A percentile compares a stretch with the other conserved stretches of the same genome.
These are phyloP conservation scores for Baronia brevicornis DNA, from an alignment of 2,888 invertebrate species.

Conservation along the genomic window DNA sequence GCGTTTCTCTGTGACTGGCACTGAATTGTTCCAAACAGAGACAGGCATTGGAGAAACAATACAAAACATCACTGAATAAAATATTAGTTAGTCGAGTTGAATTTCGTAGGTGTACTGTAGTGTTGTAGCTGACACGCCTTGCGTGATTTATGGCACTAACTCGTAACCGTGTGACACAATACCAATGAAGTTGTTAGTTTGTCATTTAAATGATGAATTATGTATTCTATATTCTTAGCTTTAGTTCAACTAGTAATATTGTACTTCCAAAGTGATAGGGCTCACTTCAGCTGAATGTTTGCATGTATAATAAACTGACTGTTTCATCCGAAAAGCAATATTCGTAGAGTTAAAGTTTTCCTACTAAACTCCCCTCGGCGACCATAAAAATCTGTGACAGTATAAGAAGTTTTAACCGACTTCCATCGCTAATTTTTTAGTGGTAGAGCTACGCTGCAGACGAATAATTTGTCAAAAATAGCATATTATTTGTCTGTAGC, in stretches of 20 bases:
- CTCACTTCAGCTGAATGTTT: too few species aligned
- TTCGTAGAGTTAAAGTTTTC: too few species aligned
- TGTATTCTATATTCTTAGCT: slow-evolving; percentile 19
- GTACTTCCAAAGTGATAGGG: too few species aligned
- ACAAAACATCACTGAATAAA: slow-evolving; percentile 33
- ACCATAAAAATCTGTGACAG: too few species aligned
- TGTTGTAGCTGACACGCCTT: slow-evolving; percentile 12
- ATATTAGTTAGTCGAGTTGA: slow-evolving; percentile 26
- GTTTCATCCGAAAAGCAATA: too few species aligned
- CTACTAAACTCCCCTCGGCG: too few species aligned
- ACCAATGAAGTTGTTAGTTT: slow-evolving; percentile 45
- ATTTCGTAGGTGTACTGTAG: slow-evolving; percentile 2
- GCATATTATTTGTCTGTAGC: too few species aligned
- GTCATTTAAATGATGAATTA: slow-evolving; percentile 49
- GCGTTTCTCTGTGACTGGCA: slow-evolving; percentile 32
- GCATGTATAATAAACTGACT: too few species aligned
- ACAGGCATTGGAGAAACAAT: slow-evolving; percentile 29
- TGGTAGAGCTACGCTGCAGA: too few species aligned
- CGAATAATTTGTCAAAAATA: too few species aligned
- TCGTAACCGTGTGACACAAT: slow-evolving; percentile 32
- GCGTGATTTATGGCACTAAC: slow-evolving; percentile 43
- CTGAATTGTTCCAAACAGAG: slow-evolving; percentile 21
- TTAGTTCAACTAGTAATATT: slow-evolving; percentile 24
- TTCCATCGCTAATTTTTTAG: too few species aligned
- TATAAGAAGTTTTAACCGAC: too few species aligned